These are phyloP conservation scores for Poeciliopsis turrubarensis DNA, from an alignment of 2,113 vertebrate species.

Conservation along the genomic window DNA sequence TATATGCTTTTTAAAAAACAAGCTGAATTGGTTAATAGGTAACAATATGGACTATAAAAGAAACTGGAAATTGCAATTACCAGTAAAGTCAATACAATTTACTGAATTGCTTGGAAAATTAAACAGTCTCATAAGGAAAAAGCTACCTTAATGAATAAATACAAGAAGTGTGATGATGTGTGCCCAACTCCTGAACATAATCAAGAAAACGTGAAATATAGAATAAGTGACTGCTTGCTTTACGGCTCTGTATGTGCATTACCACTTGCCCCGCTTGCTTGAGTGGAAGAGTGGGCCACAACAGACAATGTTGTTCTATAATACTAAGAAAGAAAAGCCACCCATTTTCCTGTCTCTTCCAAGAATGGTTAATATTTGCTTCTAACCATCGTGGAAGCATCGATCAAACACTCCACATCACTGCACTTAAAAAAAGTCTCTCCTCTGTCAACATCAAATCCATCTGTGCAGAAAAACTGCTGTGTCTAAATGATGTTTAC, in stretches of 20 bases:
- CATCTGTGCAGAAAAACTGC: constrained; percentile 85
- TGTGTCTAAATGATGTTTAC: constrained; percentile 85
- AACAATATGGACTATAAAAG: too few relatives aligned
- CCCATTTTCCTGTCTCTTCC: constrained; percentile 45
- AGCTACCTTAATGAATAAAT: too few relatives aligned
- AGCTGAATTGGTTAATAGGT: too few relatives aligned
- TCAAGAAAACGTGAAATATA: neutral
- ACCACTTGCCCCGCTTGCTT: constrained; percentile 9
- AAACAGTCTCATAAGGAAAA: too few relatives aligned
- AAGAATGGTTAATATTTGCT: constrained; percentile 64
- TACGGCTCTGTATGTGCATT: constrained; percentile 6
- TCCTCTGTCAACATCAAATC: constrained; percentile 86
- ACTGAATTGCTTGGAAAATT: too few relatives aligned
- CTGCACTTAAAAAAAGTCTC: constrained; percentile 78
- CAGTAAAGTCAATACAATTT: too few relatives aligned
- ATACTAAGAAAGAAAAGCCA: constrained; percentile 32
- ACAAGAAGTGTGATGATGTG: too few relatives aligned
- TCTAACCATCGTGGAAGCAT: constrained; percentile 63
- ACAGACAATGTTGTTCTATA: constrained; percentile 41
- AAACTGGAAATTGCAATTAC: too few relatives aligned
- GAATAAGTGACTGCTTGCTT: too few relatives aligned
- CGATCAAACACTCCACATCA: constrained; percentile 79
- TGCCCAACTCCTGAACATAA: too few relatives aligned
- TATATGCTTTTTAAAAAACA: too few relatives aligned
- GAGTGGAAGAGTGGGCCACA: constrained; percentile 48